These are phyloP conservation scores for Dicyrtomina minuta DNA, from an alignment of 2,888 invertebrate species.

Conservation along the genomic window DNA sequence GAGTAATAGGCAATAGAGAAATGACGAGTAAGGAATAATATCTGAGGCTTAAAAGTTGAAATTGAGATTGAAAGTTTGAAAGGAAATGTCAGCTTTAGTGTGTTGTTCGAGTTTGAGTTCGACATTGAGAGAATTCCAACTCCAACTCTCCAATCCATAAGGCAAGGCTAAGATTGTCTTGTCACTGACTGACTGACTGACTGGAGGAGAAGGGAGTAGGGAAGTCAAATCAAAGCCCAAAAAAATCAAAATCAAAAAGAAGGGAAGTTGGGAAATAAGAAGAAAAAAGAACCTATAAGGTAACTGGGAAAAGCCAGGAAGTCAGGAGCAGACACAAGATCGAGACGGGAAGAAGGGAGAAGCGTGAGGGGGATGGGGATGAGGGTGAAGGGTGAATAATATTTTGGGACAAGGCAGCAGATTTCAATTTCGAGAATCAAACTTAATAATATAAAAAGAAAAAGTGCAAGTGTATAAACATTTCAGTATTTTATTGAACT, in stretches of 20 bases:
- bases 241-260: background rate
- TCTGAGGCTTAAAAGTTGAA: background rate
- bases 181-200: no score
- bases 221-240: background rate
- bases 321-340: no score
- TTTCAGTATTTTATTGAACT: background rate
- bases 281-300: no score
- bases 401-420: background rate
- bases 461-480: no score
- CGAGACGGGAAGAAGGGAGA: background rate
- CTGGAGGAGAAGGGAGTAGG: background rate
- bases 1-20: no score
- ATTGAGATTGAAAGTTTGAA: conserved; percentile 9
- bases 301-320: no score
- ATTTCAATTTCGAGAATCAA: no score
- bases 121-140: no score
- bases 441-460: no score
- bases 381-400: background rate
- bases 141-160: no score
- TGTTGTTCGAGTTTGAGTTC: background rate
- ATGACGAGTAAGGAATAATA: background rate
- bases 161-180: no score
- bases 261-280: no score
- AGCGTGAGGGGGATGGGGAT: background rate
- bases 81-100: conserved; percentile 9